Base-by-base conservation (phyloP, 2,797 vertebrate species). In the Poeciliopsis paucimaculata region DNA sequence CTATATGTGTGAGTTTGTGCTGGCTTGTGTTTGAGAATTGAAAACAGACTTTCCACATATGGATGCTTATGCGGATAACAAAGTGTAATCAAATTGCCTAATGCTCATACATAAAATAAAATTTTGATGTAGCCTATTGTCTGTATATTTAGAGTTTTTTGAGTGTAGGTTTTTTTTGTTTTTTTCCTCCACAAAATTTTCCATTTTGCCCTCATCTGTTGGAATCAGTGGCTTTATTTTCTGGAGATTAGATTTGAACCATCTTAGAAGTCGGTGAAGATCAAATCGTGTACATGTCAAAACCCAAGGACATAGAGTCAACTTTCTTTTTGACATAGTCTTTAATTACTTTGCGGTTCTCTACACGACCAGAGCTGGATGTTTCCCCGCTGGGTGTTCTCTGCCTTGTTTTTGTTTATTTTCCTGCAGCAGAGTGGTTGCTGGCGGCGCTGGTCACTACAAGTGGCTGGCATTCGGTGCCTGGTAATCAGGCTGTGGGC, bases 401-500 rank as follows among this genome's bases (percentile, higher is more conserved):
- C n/a, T 72, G 81, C 84, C 86, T 91, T 91, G 86, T 90, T 90
- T 81, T 90, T 89, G 88, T 92, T 92, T 92, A 86, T 92, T 94
- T 92, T 86, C 86, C 86, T 89, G 86, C 90, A 81, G 83, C 87
- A 89, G 86, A 94, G 93, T 93, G 93, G 87, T 84, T 93, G 92
- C 86, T 93, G 93, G 93, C 93, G 84, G 83, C 85, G 88, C 47
- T 87, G 93, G 94, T 95, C 94, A 95, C 91, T 94, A 92, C 91
- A 92, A 94, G 94, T 93, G 93, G 79, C 93, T 95, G 94, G 94
- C 94, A 94, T 92, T 79, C 73, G 51, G 76, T 82, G 89, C 88
- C 89, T 89, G 89, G 87, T 95, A 95, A 95, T 95, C 94, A 95
- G 91, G 90, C 92, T 89, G 88, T 85, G 91, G 92, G 93, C 92